phyloP scores from a whole-genome alignment of 2,113 vertebrate species.

The Irena cyanogastra region DNA sequence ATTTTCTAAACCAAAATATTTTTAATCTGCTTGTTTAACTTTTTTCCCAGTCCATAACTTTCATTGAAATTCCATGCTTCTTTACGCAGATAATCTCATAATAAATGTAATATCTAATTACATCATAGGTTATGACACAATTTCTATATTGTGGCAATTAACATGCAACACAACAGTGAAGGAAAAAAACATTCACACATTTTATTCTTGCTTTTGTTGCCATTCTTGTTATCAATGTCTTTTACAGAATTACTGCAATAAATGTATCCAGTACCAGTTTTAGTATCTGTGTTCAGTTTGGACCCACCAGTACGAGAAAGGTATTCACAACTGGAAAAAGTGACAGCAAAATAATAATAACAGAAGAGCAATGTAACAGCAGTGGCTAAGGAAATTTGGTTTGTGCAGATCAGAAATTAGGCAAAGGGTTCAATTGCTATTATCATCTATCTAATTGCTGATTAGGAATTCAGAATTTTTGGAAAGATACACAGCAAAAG shows the following conservation, averaged over 20 bases:
- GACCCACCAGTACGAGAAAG: background rate
- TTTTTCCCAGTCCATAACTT: background rate
- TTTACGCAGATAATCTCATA: background rate
- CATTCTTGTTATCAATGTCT: background rate
- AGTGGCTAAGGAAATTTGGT: background rate
- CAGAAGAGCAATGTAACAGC: background rate
- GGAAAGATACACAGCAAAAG: background rate
- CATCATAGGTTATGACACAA: background rate
- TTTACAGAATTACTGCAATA: background rate
- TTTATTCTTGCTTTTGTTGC: background rate
- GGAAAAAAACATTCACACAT: rapidly evolving
- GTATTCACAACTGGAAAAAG: background rate
- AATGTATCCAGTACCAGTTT: background rate
- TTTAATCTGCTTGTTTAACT: background rate
- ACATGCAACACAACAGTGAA: background rate
- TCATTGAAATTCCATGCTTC: background rate
- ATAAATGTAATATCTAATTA: background rate
- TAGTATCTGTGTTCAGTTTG: background rate
- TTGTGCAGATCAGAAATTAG: background rate
- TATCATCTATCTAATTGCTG: background rate
- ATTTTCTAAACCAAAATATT: background rate
- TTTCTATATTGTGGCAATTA: background rate
- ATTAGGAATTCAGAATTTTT: background rate
- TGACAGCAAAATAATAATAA: background rate
- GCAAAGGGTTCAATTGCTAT: background rate